Percentiles rank a stretch among this genome's conserved stretches.
These are phyloP conservation scores for Polyommatus iphigenia DNA, from an alignment of 2,888 invertebrate species.

Conservation along the genomic window DNA sequence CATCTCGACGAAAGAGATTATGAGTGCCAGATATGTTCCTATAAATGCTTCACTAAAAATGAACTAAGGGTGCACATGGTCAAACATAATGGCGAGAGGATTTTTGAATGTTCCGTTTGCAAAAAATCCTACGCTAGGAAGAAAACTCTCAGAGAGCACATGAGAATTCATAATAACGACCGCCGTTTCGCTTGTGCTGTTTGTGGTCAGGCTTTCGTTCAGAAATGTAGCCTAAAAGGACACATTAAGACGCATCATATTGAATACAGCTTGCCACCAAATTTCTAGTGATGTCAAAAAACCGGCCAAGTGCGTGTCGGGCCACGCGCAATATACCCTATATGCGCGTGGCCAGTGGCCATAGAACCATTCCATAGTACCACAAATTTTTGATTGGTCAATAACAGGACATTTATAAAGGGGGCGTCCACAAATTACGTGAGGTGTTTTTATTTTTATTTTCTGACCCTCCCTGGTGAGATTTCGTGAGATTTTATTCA, in stretches of 20 bases:
- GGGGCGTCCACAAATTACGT: too few relatives aligned
- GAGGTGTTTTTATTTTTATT: too few relatives aligned
- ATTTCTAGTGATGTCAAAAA: constrained; percentile 6
- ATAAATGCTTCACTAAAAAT: constrained; percentile 62
- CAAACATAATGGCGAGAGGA: constrained; percentile 61
- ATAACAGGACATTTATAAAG: too few relatives aligned
- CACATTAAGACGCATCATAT: constrained; percentile 65
- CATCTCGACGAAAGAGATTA: constrained; percentile 62
- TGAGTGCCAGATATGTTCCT: constrained; percentile 55
- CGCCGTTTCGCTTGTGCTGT: constrained; percentile 60
- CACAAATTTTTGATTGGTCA: too few relatives aligned
- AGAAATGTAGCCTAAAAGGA: constrained; percentile 67
- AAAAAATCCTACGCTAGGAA: constrained; percentile 66
- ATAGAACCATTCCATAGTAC: too few relatives aligned
- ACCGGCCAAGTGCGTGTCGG: too few relatives aligned
- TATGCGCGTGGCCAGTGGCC: too few relatives aligned
- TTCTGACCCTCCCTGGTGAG: too few relatives aligned
- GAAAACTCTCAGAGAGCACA: constrained; percentile 64
- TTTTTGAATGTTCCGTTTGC: constrained; percentile 67
- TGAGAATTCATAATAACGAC: constrained; percentile 68
- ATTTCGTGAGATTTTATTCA: too few relatives aligned
- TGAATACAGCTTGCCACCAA: constrained; percentile 45
- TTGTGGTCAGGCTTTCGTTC: constrained; percentile 67
- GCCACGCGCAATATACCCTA: too few relatives aligned
- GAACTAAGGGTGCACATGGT: constrained; percentile 62